These are phyloP conservation scores for Myotis brandtii DNA, from an alignment of 2,113 vertebrate genomes.

Conservation along the genomic window DNA sequence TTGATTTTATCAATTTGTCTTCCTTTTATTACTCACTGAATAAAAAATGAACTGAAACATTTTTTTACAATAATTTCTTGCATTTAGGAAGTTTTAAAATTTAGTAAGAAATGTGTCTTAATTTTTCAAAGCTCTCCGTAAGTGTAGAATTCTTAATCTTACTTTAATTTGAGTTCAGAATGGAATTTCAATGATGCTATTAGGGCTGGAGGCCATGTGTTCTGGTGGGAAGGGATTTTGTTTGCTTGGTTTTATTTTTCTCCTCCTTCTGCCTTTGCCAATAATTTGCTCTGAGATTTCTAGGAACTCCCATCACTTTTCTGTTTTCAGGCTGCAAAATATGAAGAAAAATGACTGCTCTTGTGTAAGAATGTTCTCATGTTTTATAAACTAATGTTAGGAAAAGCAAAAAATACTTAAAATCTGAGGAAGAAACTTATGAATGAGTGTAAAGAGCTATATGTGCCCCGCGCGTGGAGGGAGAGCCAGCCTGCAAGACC, in stretches of 20 bases:
- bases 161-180: slow-evolving; percentile 34
- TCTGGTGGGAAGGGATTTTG: slow-evolving; percentile 15
- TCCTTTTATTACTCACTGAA: slow-evolving; percentile 59
- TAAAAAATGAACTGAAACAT: slow-evolving; percentile 64
- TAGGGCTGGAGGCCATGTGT: background rate
- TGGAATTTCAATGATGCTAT: slow-evolving; percentile 36
- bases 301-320: background rate
- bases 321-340: slow-evolving; percentile 25
- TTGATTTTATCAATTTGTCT: slow-evolving; percentile 63
- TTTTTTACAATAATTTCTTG: slow-evolving; percentile 23
- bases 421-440: background rate
- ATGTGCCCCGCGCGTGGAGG: background rate
- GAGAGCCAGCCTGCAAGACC: background rate
- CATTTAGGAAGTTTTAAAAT: slow-evolving; percentile 51
- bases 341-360: background rate
- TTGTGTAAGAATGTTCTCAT: background rate
- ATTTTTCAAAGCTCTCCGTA: slow-evolving; percentile 46
- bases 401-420: slow-evolving; percentile 18
- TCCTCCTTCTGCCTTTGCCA: background rate
- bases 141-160: slow-evolving; percentile 28
- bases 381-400: slow-evolving; percentile 7
- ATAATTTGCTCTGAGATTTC: slow-evolving; percentile 6
- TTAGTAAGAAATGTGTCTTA: slow-evolving; percentile 44
- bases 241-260: background rate
- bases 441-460: background rate